Base-by-base conservation (phyloP, 2,113 vertebrate genomes). In the Ploceus nigricollis region DNA sequence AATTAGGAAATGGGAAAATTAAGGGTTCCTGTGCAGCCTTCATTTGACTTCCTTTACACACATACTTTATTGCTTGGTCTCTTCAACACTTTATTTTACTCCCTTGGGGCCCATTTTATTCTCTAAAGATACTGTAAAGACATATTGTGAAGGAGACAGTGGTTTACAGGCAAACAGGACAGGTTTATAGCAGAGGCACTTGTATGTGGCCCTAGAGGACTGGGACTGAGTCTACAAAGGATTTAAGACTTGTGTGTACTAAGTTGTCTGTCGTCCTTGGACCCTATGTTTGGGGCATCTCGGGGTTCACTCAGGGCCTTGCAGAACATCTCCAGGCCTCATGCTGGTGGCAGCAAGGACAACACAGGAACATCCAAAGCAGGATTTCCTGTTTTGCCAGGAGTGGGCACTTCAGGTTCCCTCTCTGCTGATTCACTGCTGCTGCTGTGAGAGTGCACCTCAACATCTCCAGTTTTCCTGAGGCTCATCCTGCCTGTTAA, bases 1-100 rank as follows among this genome's bases (percentile, higher is more conserved):
- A 94, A 89, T 72, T 84, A 93, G 53, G 83, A 96, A 95, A 78
- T 76, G 37, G 37, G 45, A 73, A 92, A 76, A 86, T 82, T 72
- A 76, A 87, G 65, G 61, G 60, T 53, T 94, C 77, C 80, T 75
- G 12, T 78, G 13, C 51, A 84, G 48, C 53, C 31, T 87, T 90
- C 27, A 44, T 75, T 58, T 71, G 16, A 60, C 20, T 68, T 20
- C 22, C 21, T 93, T 81, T 81, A 71, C 7, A 11, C 21, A 23
- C 8, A 9, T 70, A 28, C 9, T 71, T 96, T 73, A 81, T 48
- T 37, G 11, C 44, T 66, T 78, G 13, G 15, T 71, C 35, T 56
- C 64, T 68, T 54, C 19, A 48, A 54, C 47, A 51, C 3, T 82
- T 78, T 42, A 6, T 78, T 92, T 89, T 60, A 44, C 58, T n/a